Evolutionary conservation across 2,888 invertebrate genomes (phyloP), one percentile per base, ranked within the genome.

Genomic region (Blastobasis adustella): DNA sequence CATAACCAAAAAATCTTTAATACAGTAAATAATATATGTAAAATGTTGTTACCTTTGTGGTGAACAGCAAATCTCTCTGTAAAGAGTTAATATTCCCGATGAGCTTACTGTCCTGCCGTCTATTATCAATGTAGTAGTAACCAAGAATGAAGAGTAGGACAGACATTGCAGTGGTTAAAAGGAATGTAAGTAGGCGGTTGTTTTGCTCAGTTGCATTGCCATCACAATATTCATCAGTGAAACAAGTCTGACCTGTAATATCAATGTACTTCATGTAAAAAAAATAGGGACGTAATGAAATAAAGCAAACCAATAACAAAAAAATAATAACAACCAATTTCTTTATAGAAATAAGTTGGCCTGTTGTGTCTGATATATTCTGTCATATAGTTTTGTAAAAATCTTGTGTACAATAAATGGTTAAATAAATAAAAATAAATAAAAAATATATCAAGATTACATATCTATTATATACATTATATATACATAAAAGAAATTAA

Each of bases 111-210:
- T 95, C 95, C 65, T 93, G 91, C 58, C 92, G 90, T 64, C 90
- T 92, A 68, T 93, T 94, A 76, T 95, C 95, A 56, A 95, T 91
- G 62, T 93, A 93, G 73, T 95, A 93, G 78, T 94, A 94, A 36
- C 94, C 94, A 54, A 95, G 89, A 10, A 92, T 90, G 67, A 96
- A 95, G 49, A 94, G 75, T 6, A 95, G 82, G 0, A 93, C 91
- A 0, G 94, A 92, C n/a, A 90, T 79, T 4, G 94, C 93, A n/a
- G 94, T 92, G 47, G 94, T 90, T 9, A 89, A 69, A 40, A 93
- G 80, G 71, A 91, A 92, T 1, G 91, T 87, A 9, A 93, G 66
- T 3, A 91, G 62, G 10, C 90, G 82, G 58, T 89, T 89, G 53
- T 69, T 76, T 23, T 77, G 72, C 5, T 76, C 71, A 10, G 66